Evolutionary conservation across 1,140 invertebrate genomes (phyloP), one percentile per base, ranked within the genome.

Genomic region (Trichogramma pretiosum): DNA sequence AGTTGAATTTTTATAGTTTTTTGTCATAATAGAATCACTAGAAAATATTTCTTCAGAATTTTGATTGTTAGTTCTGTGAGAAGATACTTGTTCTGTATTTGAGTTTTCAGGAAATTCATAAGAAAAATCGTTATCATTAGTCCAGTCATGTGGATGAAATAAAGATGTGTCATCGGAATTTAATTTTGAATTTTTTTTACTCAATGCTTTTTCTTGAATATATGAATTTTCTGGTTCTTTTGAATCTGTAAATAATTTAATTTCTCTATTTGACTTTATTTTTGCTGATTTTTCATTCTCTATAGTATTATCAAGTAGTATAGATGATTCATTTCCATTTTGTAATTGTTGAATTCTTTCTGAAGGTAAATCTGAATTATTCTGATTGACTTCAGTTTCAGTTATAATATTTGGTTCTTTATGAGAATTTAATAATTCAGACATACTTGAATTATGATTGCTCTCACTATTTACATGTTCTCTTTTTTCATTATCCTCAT

Each of bases 91-190:
- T 28, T 30, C 24, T n/a, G 18, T 26, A 37, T 40, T 24, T 33
- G 33, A 21, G 3, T 18, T 33, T 35, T 30, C 16, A 11, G 28
- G 19, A 21, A 18, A 47, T 4, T 33, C 45, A 39, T 43, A 52
- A 11, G 39, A 32, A n/a, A 45, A 52, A 33, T 46, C 21, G 17
- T 47, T 43, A 8, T 52, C 50, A 47, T 47, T 43, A 39, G 39
- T 46, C 50, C 50, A 52, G 0, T 52, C 50, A 28, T 52, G 28
- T 24, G 35, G 44, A 34, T 13, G 38, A 46, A 23, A 51, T 8
- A 21, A 37, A 16, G 39, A 52, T 17, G 42, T n/a, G n/a, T n/a
- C 21, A 16, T 44, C 11, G 3, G 9, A n/a, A 26, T n/a, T n/a
- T n/a, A n/a, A n/a, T n/a, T 44, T 33, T 26, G 17, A 7, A 21